These are phyloP conservation scores for Altica lythri DNA, from an alignment of 2,888 invertebrate species.

Conservation along the genomic window DNA sequence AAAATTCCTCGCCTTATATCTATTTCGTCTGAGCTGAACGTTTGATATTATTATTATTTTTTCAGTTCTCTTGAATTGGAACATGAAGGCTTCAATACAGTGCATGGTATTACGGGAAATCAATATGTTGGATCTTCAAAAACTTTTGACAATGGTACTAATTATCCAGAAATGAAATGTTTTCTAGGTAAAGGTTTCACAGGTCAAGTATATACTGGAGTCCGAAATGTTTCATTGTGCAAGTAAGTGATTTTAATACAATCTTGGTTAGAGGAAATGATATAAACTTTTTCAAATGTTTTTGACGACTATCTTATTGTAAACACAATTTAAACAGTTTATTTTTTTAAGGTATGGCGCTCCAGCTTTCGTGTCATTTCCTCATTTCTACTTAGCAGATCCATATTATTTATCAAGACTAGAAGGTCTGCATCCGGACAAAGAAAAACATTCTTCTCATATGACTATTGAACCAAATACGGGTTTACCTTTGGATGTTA, in stretches of 20 bases:
- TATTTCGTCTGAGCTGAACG: too few species aligned
- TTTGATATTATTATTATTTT: too few species aligned
- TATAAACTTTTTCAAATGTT: too few species aligned
- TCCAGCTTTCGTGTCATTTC: constrained; percentile 81
- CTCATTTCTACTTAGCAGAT: constrained; percentile 81
- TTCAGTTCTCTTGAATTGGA: constrained; percentile 56
- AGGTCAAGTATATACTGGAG: constrained; percentile 61
- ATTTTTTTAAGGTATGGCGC: constrained; percentile 66
- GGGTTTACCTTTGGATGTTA: constrained; percentile 76
- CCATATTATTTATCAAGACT: constrained; percentile 66
- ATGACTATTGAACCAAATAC: constrained; percentile 74
- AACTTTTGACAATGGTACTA: constrained; percentile 74
- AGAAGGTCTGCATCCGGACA: constrained; percentile 69
- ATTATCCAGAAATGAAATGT: constrained; percentile 66
- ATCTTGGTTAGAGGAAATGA: background rate
- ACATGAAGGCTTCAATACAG: constrained; percentile 49
- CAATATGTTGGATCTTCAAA: constrained; percentile 64
- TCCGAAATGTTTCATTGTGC: constrained; percentile 74
- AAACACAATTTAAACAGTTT: background rate
- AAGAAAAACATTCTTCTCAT: constrained; percentile 67
- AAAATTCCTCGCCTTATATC: too few species aligned
- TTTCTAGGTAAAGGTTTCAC: constrained; percentile 58
- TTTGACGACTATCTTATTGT: background rate
- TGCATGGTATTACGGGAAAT: constrained; percentile 61
- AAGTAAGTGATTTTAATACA: constrained; percentile 44